Conservation (phyloP, 1,140 invertebrate genomes). For the Doryteuthis pealeii region DNA sequence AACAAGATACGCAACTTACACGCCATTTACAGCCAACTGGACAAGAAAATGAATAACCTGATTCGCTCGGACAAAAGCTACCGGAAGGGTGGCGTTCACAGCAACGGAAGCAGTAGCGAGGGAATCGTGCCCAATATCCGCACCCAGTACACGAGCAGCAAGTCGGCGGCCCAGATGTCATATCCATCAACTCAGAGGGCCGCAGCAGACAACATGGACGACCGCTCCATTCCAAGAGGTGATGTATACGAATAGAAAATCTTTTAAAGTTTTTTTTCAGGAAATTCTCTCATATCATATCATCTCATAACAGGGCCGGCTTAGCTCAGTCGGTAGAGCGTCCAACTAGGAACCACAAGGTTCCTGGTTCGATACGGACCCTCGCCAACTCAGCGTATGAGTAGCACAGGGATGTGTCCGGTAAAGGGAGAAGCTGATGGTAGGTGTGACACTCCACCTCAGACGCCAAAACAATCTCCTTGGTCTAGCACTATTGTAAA, state of each 20-base stretch:
- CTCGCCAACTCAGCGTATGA: no score
- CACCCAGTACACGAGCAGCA: not conserved
- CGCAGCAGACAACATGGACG: not conserved
- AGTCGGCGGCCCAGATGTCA: not conserved
- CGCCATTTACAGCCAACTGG: slow-evolving; percentile 3
- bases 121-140: not conserved
- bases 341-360: no score
- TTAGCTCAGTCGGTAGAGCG: no score
- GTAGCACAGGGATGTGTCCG: no score
- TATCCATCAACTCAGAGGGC: not conserved
- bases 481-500: no score
- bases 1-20: slow-evolving; percentile 1
- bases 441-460: no score
- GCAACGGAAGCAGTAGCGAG: not conserved
- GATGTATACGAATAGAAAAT: not conserved
- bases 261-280: not conserved
- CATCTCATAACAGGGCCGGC: no score
- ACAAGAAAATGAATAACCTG: not conserved
- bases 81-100: not conserved
- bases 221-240: not conserved
- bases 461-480: no score
- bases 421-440: no score
- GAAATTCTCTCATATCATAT: no score
- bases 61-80: not conserved
- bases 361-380: no score